phyloP scores from a whole-genome alignment of 1,140 invertebrate species.

The Apis dorsata region DNA sequence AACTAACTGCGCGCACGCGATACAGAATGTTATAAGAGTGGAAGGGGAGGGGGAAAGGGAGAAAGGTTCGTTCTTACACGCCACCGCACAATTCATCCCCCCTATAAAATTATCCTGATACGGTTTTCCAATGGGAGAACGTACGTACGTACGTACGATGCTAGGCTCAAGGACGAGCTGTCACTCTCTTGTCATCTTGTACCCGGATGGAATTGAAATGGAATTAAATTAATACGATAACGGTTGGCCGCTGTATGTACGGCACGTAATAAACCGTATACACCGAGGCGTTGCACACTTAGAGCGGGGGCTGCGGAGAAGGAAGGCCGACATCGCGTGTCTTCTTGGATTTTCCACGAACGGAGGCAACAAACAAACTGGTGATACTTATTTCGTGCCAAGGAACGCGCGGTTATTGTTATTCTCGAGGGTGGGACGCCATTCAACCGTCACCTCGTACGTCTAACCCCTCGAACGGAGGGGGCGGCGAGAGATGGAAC shows the following conservation, averaged over 20 bases:
- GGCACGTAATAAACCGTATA: slow-evolving; percentile 45
- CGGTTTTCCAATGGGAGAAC: slow-evolving; percentile 49
- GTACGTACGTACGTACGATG: slow-evolving; percentile 1
- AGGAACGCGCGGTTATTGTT: slow-evolving; percentile 52
- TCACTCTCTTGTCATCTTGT: slow-evolving; percentile 61
- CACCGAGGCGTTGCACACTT: background rate
- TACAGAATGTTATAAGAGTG: too few relatives aligned
- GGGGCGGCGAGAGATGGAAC: background rate
- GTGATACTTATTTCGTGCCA: slow-evolving; percentile 52
- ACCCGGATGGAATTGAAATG: slow-evolving; percentile 57
- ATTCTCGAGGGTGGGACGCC: slow-evolving; percentile 53
- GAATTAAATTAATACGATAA: slow-evolving; percentile 63
- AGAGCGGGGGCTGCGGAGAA: too few relatives aligned
- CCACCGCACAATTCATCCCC: slow-evolving; percentile 27
- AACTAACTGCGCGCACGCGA: background rate
- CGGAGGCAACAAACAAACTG: slow-evolving; percentile 35
- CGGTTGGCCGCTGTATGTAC: slow-evolving; percentile 31
- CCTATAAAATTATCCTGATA: slow-evolving; percentile 59
- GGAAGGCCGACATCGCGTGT: slow-evolving; percentile 48
- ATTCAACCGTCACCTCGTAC: slow-evolving; percentile 57
- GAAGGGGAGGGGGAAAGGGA: background rate
- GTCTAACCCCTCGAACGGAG: slow-evolving; percentile 28
- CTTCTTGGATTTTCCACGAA: slow-evolving; percentile 27
- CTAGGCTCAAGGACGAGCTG: slow-evolving; percentile 54
- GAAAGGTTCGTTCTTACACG: background rate